phyloP scores from a whole-genome alignment of 1,140 invertebrate genomes.

The Acromyrmex heyeri region DNA sequence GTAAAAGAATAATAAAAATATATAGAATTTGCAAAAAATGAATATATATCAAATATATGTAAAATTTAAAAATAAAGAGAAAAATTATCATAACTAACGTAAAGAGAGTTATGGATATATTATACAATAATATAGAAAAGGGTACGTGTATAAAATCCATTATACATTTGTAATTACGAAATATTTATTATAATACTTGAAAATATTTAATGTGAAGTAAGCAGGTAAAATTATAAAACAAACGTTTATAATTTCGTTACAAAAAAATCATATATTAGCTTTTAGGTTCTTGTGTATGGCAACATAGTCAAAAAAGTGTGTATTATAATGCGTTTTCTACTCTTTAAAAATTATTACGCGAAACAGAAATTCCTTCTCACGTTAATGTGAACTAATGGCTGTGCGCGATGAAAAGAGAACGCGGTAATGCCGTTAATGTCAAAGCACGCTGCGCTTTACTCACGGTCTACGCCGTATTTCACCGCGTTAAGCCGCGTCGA shows the following conservation, averaged over 20 bases:
- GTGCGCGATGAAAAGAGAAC: conserved; percentile 40
- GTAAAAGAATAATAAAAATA: background rate
- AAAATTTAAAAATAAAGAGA: background rate
- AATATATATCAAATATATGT: background rate
- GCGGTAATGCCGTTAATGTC: conserved; percentile 56
- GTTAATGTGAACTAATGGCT: conserved; percentile 51
- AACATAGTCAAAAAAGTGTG: background rate
- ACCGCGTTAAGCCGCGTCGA: conserved; percentile 52
- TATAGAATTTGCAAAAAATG: background rate
- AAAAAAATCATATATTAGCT: background rate
- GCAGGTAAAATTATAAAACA: background rate
- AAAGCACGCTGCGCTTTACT: conserved; percentile 50
- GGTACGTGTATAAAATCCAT: background rate
- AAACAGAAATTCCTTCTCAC: conserved; percentile 39
- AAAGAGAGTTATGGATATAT: background rate
- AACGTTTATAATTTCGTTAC: conserved; percentile 7
- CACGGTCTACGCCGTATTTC: conserved; percentile 37
- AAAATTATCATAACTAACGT: background rate
- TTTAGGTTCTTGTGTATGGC: background rate
- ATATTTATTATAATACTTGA: background rate
- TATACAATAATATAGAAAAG: background rate
- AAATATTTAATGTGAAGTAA: background rate
- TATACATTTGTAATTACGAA: background rate
- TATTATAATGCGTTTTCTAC: background rate
- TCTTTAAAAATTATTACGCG: conserved; percentile 34